These are phyloP conservation scores for Tenthredo scrophulariae DNA, from an alignment of 2,888 invertebrate genomes.

Conservation along the genomic window DNA sequence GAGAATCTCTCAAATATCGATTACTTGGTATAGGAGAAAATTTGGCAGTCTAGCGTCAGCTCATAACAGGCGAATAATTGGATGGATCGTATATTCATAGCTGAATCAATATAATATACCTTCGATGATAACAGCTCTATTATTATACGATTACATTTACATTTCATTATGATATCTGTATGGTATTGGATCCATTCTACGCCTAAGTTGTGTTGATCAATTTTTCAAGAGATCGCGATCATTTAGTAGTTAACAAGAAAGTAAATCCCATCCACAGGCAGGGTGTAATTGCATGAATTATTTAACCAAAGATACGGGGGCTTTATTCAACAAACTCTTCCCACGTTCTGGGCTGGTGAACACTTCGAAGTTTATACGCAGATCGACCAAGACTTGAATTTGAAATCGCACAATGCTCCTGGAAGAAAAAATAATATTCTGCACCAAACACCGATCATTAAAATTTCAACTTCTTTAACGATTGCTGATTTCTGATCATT, in stretches of 20 bases:
- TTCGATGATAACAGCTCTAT: neutral
- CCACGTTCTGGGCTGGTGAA: neutral
- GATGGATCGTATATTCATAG: slow-evolving; percentile 4
- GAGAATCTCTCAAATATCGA: neutral
- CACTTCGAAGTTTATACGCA: neutral
- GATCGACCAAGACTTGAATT: neutral
- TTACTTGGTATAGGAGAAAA: neutral
- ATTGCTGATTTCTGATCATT: neutral
- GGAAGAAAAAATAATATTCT: neutral
- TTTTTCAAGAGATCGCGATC: neutral
- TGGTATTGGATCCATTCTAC: neutral
- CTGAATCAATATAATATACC: neutral
- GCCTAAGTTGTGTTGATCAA: neutral
- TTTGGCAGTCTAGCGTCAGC: neutral
- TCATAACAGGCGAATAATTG: neutral
- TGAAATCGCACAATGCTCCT: neutral
- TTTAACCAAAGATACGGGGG: neutral
- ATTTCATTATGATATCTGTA: neutral
- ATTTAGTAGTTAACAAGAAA: neutral
- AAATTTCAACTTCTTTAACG: neutral
- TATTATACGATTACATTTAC: slow-evolving; percentile 4
- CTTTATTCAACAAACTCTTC: neutral
- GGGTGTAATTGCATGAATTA: neutral
- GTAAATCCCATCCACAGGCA: neutral
- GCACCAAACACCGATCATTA: neutral